A percentile compares a stretch with the other conserved stretches of the same genome.
Conservation (phyloP, 1,140 invertebrate genomes). For the Lucilia sericata region DNA sequence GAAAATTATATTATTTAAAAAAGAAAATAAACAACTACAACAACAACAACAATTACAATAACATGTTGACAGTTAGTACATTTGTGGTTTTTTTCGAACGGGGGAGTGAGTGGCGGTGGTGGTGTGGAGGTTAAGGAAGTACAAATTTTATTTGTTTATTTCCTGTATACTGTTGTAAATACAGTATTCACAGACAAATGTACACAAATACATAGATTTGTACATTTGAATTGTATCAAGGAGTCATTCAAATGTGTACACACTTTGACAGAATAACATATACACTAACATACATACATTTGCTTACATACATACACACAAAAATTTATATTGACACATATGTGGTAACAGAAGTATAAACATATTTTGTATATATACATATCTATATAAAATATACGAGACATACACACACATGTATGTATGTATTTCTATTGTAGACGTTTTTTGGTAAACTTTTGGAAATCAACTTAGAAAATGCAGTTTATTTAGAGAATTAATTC, state of each 20-base stretch:
- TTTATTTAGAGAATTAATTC: too few relatives aligned
- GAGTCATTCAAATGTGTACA: background rate
- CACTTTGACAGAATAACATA: background rate
- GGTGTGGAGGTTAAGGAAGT: background rate
- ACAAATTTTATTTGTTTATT: constrained; percentile 27
- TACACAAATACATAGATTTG: background rate
- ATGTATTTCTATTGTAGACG: too few relatives aligned
- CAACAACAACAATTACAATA: background rate
- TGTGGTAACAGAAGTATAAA: too few relatives aligned
- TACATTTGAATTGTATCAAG: background rate
- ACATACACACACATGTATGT: too few relatives aligned
- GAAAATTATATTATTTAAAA: too few relatives aligned
- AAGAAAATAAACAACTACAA: background rate
- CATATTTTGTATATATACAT: too few relatives aligned
- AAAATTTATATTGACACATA: too few relatives aligned
- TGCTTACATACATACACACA: too few relatives aligned
- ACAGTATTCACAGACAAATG: background rate
- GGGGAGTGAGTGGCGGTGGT: background rate
- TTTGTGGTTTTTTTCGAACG: background rate
- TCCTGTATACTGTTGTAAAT: constrained; percentile 4
- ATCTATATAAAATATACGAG: too few relatives aligned
- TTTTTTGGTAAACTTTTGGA: too few relatives aligned
- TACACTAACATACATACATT: too few relatives aligned
- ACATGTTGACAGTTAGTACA: constrained; percentile 17
- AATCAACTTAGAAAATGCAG: too few relatives aligned